Evolutionary conservation across 2,797 vertebrate genomes (phyloP).

Genomic region (Acipenser transmontanus): DNA sequence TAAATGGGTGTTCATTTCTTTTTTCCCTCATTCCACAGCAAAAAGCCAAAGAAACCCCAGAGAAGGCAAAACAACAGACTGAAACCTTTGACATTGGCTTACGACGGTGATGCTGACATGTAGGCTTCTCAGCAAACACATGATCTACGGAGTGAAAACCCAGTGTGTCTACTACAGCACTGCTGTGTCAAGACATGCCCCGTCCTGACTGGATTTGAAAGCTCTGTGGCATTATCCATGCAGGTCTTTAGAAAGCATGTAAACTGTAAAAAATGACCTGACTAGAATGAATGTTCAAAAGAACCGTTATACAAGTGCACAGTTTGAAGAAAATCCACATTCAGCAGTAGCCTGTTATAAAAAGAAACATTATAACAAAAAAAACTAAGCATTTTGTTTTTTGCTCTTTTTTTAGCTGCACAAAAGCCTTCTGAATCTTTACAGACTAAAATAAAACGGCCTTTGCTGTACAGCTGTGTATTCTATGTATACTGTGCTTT

Average conservation of each 20-base stretch:
- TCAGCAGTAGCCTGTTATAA: slow-evolving; percentile 36
- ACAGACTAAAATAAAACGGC: slow-evolving; percentile 38
- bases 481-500: slow-evolving; percentile 30
- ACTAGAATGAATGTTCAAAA: not conserved
- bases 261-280: not conserved
- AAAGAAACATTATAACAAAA: too few species aligned
- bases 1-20: slow-evolving; percentile 16
- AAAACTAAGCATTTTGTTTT: not conserved
- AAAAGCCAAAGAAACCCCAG: slow-evolving; percentile 98
- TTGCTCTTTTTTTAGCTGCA: slow-evolving; percentile 31
- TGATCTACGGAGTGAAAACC: slow-evolving; percentile 6
- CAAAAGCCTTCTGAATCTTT: slow-evolving; percentile 45
- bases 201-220: not conserved
- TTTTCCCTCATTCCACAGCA: slow-evolving; percentile 54
- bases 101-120: slow-evolving; percentile 96
- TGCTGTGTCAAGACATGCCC: not conserved
- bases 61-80: slow-evolving; percentile 93
- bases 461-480: slow-evolving; percentile 42
- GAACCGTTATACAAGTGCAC: slow-evolving; percentile 27
- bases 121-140: slow-evolving; percentile 44
- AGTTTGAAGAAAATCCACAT: slow-evolving; percentile 27
- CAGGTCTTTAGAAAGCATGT: not conserved
- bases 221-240: not conserved
- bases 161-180: not conserved
- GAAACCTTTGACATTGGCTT: slow-evolving; percentile 95